Conservation (phyloP, 2,888 invertebrate species). For the Dasypogon diadema region DNA sequence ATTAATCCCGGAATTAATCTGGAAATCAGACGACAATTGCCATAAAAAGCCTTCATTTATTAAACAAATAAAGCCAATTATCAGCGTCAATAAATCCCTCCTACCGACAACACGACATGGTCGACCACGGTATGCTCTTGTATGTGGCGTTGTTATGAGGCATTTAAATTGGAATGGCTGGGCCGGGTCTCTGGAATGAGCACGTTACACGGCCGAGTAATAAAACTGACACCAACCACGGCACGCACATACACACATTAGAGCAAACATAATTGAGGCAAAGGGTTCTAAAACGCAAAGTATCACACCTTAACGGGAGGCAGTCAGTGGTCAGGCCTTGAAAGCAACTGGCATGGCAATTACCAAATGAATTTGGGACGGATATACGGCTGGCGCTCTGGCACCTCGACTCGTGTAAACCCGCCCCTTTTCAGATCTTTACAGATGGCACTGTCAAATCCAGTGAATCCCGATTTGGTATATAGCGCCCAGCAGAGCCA, state of each 20-base stretch:
- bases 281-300: conserved; percentile 5
- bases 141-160: background rate
- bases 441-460: conserved; percentile 8
- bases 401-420: background rate
- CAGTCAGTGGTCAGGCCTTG: background rate
- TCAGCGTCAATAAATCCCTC: conserved; percentile 57
- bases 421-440: conserved; percentile 31
- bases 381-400: background rate
- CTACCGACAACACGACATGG: conserved; percentile 35
- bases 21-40: conserved; percentile 52
- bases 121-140: conserved; percentile 3
- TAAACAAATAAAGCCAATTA: conserved; percentile 58
- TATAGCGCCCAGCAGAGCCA: background rate
- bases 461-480: background rate
- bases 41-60: conserved; percentile 57
- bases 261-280: conserved; percentile 1
- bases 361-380: conserved; percentile 41
- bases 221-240: background rate
- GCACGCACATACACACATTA: conserved; percentile 1
- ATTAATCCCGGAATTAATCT: conserved; percentile 55
- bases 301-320: background rate
- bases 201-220: background rate
- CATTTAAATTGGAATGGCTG: conserved; percentile 20
- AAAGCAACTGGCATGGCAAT: conserved; percentile 6
- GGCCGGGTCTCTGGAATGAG: conserved; percentile 4